Evolutionary conservation across 1,140 invertebrate genomes (phyloP).

Genomic region (Temnothorax longispinosus): DNA sequence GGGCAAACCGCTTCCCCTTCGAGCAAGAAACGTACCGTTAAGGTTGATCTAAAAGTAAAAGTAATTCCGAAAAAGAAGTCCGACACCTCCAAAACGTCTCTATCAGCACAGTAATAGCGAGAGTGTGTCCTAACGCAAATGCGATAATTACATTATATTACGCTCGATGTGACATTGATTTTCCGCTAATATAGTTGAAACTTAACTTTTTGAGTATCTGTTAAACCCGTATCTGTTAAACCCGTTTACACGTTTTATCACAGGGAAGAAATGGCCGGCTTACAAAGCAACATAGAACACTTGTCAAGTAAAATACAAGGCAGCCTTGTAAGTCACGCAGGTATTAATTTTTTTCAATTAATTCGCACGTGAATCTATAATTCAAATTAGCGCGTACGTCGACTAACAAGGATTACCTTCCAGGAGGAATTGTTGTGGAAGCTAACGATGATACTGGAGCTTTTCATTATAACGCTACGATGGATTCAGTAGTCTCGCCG

Average conservation of each 20-base stretch:
- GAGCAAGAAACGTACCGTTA: constrained; percentile 91
- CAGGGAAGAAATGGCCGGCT: constrained; percentile 86
- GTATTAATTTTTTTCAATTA: constrained; percentile 58
- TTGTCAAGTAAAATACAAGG: constrained; percentile 84
- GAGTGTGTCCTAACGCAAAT: constrained; percentile 37
- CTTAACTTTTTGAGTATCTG: neutral
- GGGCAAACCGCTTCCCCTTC: constrained; percentile 88
- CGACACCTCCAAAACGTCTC: constrained; percentile 81
- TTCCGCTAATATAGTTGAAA: constrained; percentile 12
- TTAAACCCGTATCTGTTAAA: constrained; percentile 47
- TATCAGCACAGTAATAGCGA: constrained; percentile 83
- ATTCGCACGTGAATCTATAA: neutral
- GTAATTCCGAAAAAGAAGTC: constrained; percentile 89
- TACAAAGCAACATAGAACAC: constrained; percentile 86
- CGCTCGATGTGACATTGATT: constrained; percentile 29
- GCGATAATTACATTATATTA: constrained; percentile 10
- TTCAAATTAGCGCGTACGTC: constrained; percentile 11
- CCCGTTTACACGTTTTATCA: constrained; percentile 61
- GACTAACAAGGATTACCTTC: neutral
- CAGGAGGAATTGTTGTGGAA: constrained; percentile 39
- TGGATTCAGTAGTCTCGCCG: constrained; percentile 57
- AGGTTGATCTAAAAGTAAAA: constrained; percentile 93
- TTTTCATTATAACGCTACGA: constrained; percentile 48
- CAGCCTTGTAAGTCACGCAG: constrained; percentile 80
- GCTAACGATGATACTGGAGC: constrained; percentile 21